Evolutionary conservation across 2,888 invertebrate species (phyloP), one percentile per base, ranked within the genome.

Genomic region (Parochlus steinenii): DNA sequence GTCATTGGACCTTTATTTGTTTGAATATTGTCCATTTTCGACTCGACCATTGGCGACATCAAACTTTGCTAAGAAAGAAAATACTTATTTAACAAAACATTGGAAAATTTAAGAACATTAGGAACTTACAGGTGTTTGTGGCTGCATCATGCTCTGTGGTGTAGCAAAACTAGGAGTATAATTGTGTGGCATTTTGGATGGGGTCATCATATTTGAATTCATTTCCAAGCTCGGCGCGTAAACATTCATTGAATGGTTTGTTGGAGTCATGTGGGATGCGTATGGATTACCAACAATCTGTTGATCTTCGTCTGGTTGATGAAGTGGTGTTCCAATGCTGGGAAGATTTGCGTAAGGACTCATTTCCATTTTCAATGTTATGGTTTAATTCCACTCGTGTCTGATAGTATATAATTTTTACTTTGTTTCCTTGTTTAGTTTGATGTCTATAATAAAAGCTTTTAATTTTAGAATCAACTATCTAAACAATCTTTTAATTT

Each of bases 241-340:
- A 18, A 70, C 15, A 29, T 49, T 47, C 31, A 43, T 52, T 65
- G 62, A 71, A 58, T 4, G 69, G 65, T 57, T 46, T 72, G 71
- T 45, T 81, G 82, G 48, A 81, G 80, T 46, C 74, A 74, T 45
- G 83, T 64, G 1, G 83, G 81, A 66, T 80, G 80, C 31, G 85
- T 81, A 37, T 37, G 32, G 15, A 22, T 25, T 10, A 22, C 33
- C 32, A 86, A 65, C 47, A 30, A 87, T 87, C 54, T 82, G 78
- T 54, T 87, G 86, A 55, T 89, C 89, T 52, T 87, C 85, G 53
- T 87, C 86, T 14, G 83, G 82, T 49, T 86, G 86, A 63, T 87
- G 86, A 11, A 86, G 55, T 3, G 89, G 87, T 5, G 87, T 89
- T 37, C 82, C 86, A 54, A 89, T 83, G 49, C 85, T 86, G 42